Base-by-base conservation (phyloP, 2,888 invertebrate species). In the Hymenopus coronatus region DNA sequence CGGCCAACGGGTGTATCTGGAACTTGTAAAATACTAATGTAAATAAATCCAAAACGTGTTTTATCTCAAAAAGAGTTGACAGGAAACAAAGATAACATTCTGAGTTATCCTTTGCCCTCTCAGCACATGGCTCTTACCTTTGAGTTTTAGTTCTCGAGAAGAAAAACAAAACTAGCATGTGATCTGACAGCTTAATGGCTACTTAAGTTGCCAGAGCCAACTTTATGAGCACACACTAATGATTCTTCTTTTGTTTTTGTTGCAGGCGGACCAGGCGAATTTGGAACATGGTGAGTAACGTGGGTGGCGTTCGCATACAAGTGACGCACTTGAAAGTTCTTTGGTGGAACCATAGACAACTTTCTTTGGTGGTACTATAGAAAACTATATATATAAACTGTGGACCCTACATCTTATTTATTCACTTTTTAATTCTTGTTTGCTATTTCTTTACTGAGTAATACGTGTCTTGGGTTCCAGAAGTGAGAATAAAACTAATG, bases 201-300 rank as follows among this genome's bases (percentile, higher is more conserved):
- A 33, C 46, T n/a, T 40, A 28, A 20, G 30, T 33, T 25, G 84
- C 33, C 85, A 46, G 33, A 28, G 25, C 30, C 33, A 28, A 30
- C 28, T 88, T 81, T 20, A 30, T 82, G 81, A 70, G 27, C 14
- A 28, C 28, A 20, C 30, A 20, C 81, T 81, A 88, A 88, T 88
- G 30, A 28, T 30, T 83, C 30, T 8, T 88, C 15, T 28, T 30
- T 82, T 88, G 27, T 82, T 88, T 30, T 88, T 40, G 70, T 87
- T 88, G 30, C 88, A 88, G 88, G 88, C 83, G 40, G 82, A 54
- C 81, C 82, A 82, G 40, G 81, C 81, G 20, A 46, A 82, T 20
- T 20, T 83, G 28, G 88, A 88, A 20, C 88, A 88, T n/a, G 88
- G 88, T 88, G 33, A 88, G 88, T 28, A 83, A 27, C 70, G n/a